Evolutionary conservation across 1,140 invertebrate species (phyloP), one percentile per base, ranked within the genome.

Genomic region (Macrostomum lignano): DNA sequence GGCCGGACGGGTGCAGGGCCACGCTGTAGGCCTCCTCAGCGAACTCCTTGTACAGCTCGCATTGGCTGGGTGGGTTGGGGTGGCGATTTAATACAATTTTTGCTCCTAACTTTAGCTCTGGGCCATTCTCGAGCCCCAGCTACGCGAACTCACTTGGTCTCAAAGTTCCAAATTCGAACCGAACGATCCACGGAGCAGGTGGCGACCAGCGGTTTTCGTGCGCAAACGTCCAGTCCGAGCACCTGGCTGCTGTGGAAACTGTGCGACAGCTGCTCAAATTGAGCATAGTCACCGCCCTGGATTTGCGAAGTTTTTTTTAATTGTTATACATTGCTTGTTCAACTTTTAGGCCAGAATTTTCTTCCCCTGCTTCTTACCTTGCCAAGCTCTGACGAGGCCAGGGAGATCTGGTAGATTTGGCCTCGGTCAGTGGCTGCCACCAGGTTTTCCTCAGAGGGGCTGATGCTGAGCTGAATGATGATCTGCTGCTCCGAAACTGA

Each of bases 111-210:
- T n/a, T n/a, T n/a, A n/a, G n/a, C n/a, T n/a, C n/a, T n/a, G n/a
- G n/a, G n/a, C n/a, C n/a, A n/a, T n/a, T n/a, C n/a, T n/a, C n/a
- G n/a, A n/a, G n/a, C n/a, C n/a, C n/a, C n/a, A n/a, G n/a, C n/a
- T n/a, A n/a, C n/a, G n/a, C n/a, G n/a, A n/a, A n/a, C n/a, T n/a
- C n/a, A 53, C 49, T 52, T 54, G 0, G 67, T 72, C 47, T 77
- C 70, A 43, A 75, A 82, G 46, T 86, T 77, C 78, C 79, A 86
- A 9, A 88, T 64, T 28, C 73, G 63, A 21, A 86, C 65, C 17
- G 70, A 76, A 35, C 72, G 65, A 51, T 88, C 79, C 7, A 64
- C 45, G 32, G 76, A 76, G 26, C 70, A 71, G 1, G 77, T 82
- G 47, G 79, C 70, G 20, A 82, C 67, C 21, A 82, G 36, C 0